Evolutionary conservation across 2,113 vertebrate genomes (phyloP), one percentile per base, ranked within the genome.

Genomic region (Sterrhoptilus dennistouni): DNA sequence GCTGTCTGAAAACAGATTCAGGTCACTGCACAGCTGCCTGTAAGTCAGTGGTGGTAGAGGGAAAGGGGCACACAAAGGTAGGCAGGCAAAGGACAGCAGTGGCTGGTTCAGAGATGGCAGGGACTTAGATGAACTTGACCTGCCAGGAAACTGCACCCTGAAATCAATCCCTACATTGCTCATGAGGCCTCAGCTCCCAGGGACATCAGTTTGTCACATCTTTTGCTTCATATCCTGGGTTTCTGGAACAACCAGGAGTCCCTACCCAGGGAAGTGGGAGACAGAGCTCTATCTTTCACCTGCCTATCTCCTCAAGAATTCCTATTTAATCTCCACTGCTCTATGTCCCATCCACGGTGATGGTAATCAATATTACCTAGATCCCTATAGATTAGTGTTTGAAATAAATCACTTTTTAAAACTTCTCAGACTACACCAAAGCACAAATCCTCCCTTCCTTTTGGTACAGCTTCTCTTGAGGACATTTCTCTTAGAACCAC

Each of bases 151-250:
- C 17, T 56, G 17, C 12, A 60, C 15, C 14, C 36, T 44, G 31
- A 89, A 80, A 83, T 33, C 36, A 61, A 27, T 21, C 19, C n/a
- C 27, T 35, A 7, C 18, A 19, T 35, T 38, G 7, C 18, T 63
- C 2, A 0, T 11, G 38, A 75, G 29, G 18, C 8, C 14, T 4
- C 2, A 4, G 25, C 52, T 91, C 29, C 60, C 38, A 78, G 25
- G 8, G 7, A 17, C 8, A 20, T 45, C 3, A 3, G 13, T 74
- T 81, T 61, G 31, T 60, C 22, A 31, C 1, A 5, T 2, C 7
- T 42, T 54, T 42, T 44, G 6, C n/a, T 50, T 35, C 35, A 50
- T 21, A 38, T 45, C 1, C 0, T 2, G 2, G 14, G 29, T 2
- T 8, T 60, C 72, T 56, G 44, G 42, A 68, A 27, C 8, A 38